A percentile compares a stretch with the other conserved stretches of the same genome.
Evolutionary conservation across 2,888 invertebrate species (phyloP).

Genomic region (Orchesella flavescens): DNA sequence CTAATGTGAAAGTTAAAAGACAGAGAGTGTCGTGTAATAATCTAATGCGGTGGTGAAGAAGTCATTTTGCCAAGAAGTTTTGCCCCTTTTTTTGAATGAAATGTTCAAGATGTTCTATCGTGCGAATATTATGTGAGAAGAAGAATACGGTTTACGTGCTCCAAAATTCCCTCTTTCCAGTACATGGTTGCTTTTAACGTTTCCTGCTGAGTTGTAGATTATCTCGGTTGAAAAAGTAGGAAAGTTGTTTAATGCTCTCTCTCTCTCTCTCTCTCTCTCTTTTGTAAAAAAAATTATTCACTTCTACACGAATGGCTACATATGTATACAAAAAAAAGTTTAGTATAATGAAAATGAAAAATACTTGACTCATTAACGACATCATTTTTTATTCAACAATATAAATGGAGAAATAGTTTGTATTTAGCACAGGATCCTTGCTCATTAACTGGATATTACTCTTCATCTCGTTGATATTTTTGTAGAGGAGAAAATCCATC

Average conservation of each 20-base stretch:
- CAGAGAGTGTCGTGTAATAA: constrained; percentile 2
- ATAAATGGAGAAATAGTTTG: constrained; percentile 46
- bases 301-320: too few species aligned
- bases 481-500: constrained; percentile 44
- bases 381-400: constrained; percentile 10
- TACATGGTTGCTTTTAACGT: neutral
- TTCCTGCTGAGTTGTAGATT: neutral
- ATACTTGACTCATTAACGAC: too few species aligned
- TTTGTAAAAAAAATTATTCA: too few species aligned
- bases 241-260: too few species aligned
- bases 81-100: constrained; percentile 28
- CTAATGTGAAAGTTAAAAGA: constrained; percentile 60
- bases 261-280: too few species aligned
- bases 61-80: constrained; percentile 10
- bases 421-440: constrained; percentile 33
- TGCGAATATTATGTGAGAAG: neutral
- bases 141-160: neutral
- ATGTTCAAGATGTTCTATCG: constrained; percentile 46
- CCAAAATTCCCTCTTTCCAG: neutral
- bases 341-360: too few species aligned
- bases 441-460: constrained; percentile 47
- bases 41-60: neutral
- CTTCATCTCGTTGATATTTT: constrained; percentile 17
- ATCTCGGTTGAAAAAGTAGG: too few species aligned
- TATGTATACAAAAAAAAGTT: too few species aligned